phyloP scores from a whole-genome alignment of 2,888 invertebrate genomes.

The Osedax frankpressi region DNA sequence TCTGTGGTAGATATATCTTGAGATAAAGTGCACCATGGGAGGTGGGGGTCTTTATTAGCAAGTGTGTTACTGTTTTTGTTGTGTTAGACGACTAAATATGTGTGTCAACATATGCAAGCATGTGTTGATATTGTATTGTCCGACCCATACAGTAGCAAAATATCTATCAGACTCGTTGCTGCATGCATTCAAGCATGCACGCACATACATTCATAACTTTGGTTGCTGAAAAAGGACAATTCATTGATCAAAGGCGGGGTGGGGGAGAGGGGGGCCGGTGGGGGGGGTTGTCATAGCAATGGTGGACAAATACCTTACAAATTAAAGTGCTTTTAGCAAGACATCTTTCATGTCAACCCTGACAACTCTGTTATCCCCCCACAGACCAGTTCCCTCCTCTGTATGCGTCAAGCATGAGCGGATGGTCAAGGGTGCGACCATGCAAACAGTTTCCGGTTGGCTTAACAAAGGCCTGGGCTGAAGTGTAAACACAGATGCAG shows the following conservation, averaged over 20 bases:
- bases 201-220: background rate
- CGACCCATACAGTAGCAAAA: background rate
- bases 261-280: too few relatives aligned
- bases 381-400: background rate
- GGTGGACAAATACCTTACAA: background rate
- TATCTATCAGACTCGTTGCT: background rate
- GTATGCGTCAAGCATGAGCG: background rate
- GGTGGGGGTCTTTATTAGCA: background rate
- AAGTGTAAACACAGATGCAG: constrained; percentile 7
- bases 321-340: background rate
- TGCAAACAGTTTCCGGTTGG: constrained; percentile 2
- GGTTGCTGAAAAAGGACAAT: constrained; percentile 3
- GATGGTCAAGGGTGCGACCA: constrained; percentile 4
- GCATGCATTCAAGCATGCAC: background rate
- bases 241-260: background rate
- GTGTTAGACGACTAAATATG: background rate
- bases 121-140: constrained; percentile 1
- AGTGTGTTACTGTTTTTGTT: background rate
- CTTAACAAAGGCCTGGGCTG: background rate
- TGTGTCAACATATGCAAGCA: background rate
- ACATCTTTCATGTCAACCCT: constrained; percentile 6
- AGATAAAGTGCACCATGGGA: background rate
- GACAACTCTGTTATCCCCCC: constrained; percentile 8
- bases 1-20: background rate
- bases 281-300: too few relatives aligned